Evolutionary conservation across 2,797 vertebrate genomes (phyloP).

Genomic region (Enteromius trimaculatus): DNA sequence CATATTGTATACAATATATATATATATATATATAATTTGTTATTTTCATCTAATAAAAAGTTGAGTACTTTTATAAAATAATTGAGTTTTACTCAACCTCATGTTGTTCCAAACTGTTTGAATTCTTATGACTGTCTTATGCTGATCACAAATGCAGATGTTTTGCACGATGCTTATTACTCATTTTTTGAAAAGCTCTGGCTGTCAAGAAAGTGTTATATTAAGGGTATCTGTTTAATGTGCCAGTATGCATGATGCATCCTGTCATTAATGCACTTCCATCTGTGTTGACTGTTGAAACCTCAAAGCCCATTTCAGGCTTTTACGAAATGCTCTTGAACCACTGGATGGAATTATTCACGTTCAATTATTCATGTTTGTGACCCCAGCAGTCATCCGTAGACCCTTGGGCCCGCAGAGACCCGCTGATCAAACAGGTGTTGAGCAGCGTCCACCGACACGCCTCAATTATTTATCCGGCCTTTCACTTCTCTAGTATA

Average conservation of each 20-base stretch:
- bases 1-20: no score
- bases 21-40: no score
- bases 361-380: slow-evolving; percentile 5
- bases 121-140: neutral
- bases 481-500: slow-evolving; percentile 56
- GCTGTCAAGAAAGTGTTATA: neutral
- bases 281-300: neutral
- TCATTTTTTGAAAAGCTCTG: neutral
- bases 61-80: neutral
- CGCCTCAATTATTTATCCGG: slow-evolving; percentile 55
- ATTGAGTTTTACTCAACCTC: neutral
- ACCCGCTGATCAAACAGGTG: slow-evolving; percentile 65
- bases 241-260: neutral
- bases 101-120: neutral
- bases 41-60: neutral
- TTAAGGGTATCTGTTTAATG: neutral
- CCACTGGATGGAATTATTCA: slow-evolving; percentile 46
- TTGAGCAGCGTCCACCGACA: slow-evolving; percentile 48
- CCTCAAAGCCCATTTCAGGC: neutral
- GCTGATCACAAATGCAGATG: no score
- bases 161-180: neutral
- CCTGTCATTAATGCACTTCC: neutral
- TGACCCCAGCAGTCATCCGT: slow-evolving; percentile 48
- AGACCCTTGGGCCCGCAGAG: slow-evolving; percentile 22
- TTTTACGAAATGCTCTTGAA: neutral